Percentiles rank a stretch among this genome's conserved stretches.
phyloP scores from a whole-genome alignment of 2,888 invertebrate genomes.

The Chrysomela aeneicollis region DNA sequence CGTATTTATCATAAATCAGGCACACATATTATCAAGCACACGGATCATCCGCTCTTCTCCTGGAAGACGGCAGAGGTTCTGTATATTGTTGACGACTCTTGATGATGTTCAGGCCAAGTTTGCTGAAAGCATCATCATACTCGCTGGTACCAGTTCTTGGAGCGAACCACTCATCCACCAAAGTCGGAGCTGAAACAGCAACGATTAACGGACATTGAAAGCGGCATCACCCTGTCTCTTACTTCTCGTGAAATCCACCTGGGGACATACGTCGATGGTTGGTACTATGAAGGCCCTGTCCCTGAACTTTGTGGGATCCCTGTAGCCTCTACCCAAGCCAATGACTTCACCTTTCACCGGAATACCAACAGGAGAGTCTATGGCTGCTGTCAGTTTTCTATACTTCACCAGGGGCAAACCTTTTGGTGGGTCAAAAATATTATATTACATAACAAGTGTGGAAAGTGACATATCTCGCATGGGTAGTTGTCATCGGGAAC shows the following conservation, averaged over 20 bases:
- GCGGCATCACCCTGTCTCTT: conserved; percentile 37
- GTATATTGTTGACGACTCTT: conserved; percentile 69
- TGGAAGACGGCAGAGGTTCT: conserved; percentile 70
- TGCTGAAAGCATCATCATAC: conserved; percentile 69
- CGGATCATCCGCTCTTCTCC: conserved; percentile 67
- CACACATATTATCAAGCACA: conserved; percentile 48
- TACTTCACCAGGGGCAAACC: conserved; percentile 68
- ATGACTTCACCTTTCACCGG: conserved; percentile 67
- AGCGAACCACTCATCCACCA: conserved; percentile 65
- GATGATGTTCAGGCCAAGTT: conserved; percentile 68
- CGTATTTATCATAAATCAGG: too few species aligned
- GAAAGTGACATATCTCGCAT: too few species aligned
- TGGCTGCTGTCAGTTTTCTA: conserved; percentile 66
- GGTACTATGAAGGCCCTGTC: conserved; percentile 66
- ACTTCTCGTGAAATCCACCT: conserved; percentile 56
- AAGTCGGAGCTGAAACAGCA: conserved; percentile 58
- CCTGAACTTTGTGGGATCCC: conserved; percentile 70
- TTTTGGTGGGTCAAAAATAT: too few species aligned
- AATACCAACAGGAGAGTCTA: conserved; percentile 68
- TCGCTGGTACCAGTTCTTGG: conserved; percentile 69
- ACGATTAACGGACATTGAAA: not conserved
- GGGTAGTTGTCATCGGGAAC: too few species aligned
- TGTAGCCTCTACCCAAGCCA: conserved; percentile 68
- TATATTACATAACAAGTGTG: too few species aligned
- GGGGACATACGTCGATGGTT: conserved; percentile 64